Evolutionary conservation across 2,888 invertebrate genomes (phyloP).

Genomic region (Tipula unca): DNA sequence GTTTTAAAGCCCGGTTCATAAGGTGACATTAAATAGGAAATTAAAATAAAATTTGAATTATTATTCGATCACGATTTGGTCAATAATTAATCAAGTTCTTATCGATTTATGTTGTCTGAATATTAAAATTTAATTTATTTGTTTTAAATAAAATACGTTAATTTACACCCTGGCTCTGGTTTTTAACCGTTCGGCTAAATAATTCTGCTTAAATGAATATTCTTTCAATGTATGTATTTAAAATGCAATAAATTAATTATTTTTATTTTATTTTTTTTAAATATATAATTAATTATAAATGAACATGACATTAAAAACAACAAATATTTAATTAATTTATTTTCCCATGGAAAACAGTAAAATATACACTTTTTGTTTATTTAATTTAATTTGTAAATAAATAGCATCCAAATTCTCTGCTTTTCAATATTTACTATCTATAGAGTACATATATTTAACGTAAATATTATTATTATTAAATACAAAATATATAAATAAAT

Average conservation of each 20-base stretch:
- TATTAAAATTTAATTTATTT: too few relatives aligned
- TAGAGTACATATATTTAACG: background rate
- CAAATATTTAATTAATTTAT: background rate
- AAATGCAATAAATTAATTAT: background rate
- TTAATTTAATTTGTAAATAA: background rate
- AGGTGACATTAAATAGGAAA: too few relatives aligned
- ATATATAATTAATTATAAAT: background rate
- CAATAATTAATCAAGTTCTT: too few relatives aligned
- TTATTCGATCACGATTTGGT: too few relatives aligned
- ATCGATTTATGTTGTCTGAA: too few relatives aligned
- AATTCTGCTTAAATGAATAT: background rate
- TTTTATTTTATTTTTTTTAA: background rate
- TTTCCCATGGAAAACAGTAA: background rate
- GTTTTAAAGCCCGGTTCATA: too few relatives aligned
- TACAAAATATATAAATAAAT: background rate
- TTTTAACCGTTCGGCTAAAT: background rate
- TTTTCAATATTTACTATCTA: background rate
- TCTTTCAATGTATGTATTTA: background rate
- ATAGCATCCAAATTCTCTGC: background rate
- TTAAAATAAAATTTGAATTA: too few relatives aligned
- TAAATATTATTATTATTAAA: background rate
- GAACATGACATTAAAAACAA: background rate
- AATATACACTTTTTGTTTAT: background rate
- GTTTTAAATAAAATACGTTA: too few relatives aligned
- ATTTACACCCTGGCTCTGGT: background rate